Conservation (phyloP, 2,113 vertebrate species). For the Peromyscus maniculatus region DNA sequence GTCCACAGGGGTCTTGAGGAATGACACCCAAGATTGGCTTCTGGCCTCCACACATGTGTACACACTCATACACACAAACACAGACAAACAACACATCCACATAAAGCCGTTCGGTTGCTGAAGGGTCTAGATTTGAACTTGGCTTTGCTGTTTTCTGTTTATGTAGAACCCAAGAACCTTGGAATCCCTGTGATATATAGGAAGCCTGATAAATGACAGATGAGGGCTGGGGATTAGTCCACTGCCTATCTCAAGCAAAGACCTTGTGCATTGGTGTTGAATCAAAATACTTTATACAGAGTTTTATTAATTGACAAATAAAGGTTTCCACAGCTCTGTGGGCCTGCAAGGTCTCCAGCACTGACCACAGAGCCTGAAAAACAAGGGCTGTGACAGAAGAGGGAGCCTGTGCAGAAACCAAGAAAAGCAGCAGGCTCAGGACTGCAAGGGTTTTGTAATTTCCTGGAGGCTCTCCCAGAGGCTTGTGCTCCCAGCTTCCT, state of each 20-base stretch:
- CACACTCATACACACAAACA: background rate
- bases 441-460: too few relatives aligned
- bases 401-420: background rate
- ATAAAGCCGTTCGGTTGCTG: background rate
- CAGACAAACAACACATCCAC: background rate
- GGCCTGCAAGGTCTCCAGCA: background rate
- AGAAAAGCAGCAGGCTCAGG: too few relatives aligned
- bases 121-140: background rate
- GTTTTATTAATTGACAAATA: background rate
- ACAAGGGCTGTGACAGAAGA: background rate
- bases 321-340: background rate
- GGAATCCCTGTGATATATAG: background rate
- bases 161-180: background rate
- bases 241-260: background rate
- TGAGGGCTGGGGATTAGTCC: background rate
- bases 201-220: background rate
- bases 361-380: background rate
- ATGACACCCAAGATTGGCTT: background rate
- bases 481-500: background rate
- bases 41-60: too few relatives aligned
- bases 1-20: background rate
- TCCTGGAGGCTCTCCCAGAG: background rate
- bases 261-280: background rate
- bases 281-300: background rate
- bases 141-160: conserved; percentile 12